phyloP scores from a whole-genome alignment of 2,888 invertebrate species.

The Pristionchus exspectatus region DNA sequence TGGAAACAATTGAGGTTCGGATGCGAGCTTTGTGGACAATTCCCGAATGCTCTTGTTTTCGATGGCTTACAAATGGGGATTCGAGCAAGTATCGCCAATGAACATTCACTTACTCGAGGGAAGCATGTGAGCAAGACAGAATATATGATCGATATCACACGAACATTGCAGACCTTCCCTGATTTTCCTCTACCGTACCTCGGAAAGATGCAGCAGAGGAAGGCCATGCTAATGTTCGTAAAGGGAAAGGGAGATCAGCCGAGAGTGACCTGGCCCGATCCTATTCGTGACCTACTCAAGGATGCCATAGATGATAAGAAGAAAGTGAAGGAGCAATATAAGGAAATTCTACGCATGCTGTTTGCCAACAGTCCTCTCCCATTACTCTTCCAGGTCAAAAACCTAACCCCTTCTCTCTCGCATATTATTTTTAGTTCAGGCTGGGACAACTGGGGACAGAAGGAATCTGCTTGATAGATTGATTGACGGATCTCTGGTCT shows the following conservation, averaged over 20 bases:
- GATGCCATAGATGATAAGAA: not conserved
- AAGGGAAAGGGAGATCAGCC: not conserved
- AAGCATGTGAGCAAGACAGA: conserved; percentile 2
- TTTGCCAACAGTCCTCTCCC: conserved; percentile 35
- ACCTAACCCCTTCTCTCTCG: too few relatives aligned
- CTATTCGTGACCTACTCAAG: not conserved
- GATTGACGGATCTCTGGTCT: not conserved
- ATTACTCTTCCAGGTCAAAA: conserved; percentile 13
- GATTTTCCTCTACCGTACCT: conserved; percentile 1
- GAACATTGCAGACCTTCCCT: not conserved
- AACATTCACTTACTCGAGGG: not conserved
- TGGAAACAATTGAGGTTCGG: conserved; percentile 19
- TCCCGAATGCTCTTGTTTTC: not conserved
- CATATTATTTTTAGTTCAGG: conserved; percentile 32
- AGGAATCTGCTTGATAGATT: conserved; percentile 10
- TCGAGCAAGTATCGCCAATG: not conserved
- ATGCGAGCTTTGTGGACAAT: not conserved
- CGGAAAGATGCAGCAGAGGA: not conserved
- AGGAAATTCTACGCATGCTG: not conserved
- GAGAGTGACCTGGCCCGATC: not conserved
- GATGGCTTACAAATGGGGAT: conserved; percentile 11
- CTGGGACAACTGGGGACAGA: not conserved
- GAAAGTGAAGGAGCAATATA: not conserved
- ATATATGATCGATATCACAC: not conserved
- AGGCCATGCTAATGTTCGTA: not conserved